Conservation (phyloP, 2,113 vertebrate genomes). For the Nycticryphes semicollaris region DNA sequence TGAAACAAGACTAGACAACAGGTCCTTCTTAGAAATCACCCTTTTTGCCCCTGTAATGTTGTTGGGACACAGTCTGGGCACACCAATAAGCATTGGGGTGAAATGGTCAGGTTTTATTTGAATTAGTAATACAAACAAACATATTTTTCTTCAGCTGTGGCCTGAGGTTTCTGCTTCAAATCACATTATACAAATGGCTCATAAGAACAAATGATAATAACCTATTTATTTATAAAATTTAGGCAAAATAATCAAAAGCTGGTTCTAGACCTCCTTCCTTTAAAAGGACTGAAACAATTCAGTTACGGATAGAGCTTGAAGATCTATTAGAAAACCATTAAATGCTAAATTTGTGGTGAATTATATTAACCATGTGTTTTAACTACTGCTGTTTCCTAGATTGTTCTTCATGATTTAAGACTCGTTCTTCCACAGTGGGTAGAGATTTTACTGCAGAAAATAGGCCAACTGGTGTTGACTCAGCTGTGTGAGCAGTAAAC, state of each 20-base stretch:
- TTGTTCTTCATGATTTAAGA: neutral
- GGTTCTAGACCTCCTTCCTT: neutral
- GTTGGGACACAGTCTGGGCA: neutral
- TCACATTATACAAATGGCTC: neutral
- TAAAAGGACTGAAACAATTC: neutral
- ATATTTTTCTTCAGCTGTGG: neutral
- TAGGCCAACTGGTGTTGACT: neutral
- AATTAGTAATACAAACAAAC: neutral
- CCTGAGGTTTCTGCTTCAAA: neutral
- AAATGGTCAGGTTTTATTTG: neutral
- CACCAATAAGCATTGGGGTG: neutral
- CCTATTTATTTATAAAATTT: neutral
- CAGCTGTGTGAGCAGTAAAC: neutral
- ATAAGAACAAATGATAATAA: neutral
- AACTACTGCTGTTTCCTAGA: neutral
- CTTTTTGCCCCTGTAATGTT: neutral
- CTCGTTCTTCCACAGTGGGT: neutral
- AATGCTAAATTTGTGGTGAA: neutral
- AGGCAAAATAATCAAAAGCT: neutral
- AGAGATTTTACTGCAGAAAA: neutral
- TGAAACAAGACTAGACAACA: neutral
- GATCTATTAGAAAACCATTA: neutral
- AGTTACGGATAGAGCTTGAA: neutral
- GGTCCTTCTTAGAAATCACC: neutral
- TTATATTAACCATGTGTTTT: neutral